Conservation (phyloP, 1,140 invertebrate species). For the Charaxes varanes region DNA sequence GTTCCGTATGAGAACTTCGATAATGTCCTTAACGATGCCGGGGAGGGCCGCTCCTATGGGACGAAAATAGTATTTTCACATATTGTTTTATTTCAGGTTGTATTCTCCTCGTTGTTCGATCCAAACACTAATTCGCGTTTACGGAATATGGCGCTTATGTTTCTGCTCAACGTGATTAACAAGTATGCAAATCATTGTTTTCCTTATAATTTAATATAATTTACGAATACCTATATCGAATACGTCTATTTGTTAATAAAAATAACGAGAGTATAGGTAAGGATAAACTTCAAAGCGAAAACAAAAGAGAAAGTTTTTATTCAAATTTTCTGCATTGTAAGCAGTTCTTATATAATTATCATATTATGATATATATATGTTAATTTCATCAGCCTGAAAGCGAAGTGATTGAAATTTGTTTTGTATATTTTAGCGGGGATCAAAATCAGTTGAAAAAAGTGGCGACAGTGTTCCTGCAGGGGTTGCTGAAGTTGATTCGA, state of each 20-base stretch:
- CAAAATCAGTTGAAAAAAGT: constrained; percentile 76
- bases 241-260: no score
- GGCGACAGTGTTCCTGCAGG: constrained; percentile 79
- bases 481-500: constrained; percentile 81
- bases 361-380: no score
- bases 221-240: neutral
- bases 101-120: constrained; percentile 92
- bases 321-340: no score
- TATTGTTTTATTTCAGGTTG: constrained; percentile 76
- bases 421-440: constrained; percentile 73
- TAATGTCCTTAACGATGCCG: no score
- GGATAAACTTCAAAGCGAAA: no score
- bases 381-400: no score
- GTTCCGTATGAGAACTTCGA: no score
- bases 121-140: constrained; percentile 88
- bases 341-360: no score
- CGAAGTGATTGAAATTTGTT: constrained; percentile 3
- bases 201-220: neutral
- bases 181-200: constrained; percentile 75
- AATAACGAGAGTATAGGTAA: no score
- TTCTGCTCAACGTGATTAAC: constrained; percentile 86
- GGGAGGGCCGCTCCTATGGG: no score
- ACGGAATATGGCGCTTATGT: constrained; percentile 86
- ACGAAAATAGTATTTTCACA: no score
- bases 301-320: no score